Evolutionary conservation across 2,797 vertebrate genomes (phyloP).

Genomic region (Cuniculus paca): DNA sequence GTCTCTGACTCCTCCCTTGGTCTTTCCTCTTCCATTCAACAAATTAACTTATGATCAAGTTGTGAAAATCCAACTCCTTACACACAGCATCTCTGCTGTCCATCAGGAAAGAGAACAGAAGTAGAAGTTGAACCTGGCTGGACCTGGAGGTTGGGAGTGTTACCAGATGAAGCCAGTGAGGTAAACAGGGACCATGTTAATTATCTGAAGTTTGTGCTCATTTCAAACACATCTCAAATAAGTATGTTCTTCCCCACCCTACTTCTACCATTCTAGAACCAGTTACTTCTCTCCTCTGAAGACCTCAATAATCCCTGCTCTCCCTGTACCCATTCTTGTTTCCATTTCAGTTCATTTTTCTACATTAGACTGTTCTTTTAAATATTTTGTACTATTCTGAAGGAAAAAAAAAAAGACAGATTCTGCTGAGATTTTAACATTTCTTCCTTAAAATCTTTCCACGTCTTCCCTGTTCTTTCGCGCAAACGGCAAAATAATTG

Average conservation of each 20-base stretch:
- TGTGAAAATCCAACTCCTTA: not conserved
- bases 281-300: slow-evolving; percentile 21
- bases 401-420: not conserved
- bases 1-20: not conserved
- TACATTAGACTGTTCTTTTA: slow-evolving; percentile 14
- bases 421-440: slow-evolving; percentile 1
- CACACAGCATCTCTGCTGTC: not conserved
- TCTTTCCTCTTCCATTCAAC: not conserved
- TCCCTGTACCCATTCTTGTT: not conserved
- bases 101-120: not conserved
- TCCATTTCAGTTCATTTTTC: slow-evolving; percentile 44
- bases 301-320: slow-evolving; percentile 1
- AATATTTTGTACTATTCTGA: not conserved
- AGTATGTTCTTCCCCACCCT: not conserved
- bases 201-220: not conserved
- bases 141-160: not conserved
- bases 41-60: not conserved
- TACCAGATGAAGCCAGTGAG: not conserved
- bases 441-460: slow-evolving; percentile 13
- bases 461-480: not conserved
- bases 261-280: not conserved
- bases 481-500: not conserved
- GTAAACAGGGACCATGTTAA: not conserved
- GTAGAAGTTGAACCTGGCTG: not conserved
- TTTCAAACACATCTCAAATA: slow-evolving; percentile 19